A percentile compares a stretch with the other conserved stretches of the same genome.
These are phyloP conservation scores for Hirtodrosophila duncani DNA, from an alignment of 2,888 invertebrate genomes.

Conservation along the genomic window DNA sequence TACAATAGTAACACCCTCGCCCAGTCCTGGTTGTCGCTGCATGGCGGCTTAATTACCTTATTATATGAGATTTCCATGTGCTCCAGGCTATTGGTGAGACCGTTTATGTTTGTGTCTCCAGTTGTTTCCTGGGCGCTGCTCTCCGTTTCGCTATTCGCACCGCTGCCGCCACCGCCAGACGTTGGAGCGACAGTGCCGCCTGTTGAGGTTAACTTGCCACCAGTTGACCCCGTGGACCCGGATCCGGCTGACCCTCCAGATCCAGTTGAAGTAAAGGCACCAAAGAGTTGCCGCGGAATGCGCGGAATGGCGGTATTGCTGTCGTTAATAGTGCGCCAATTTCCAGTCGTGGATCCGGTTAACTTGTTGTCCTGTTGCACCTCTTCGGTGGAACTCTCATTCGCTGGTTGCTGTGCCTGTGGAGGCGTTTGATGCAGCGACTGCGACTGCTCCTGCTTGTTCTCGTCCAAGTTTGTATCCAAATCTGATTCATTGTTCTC, in stretches of 20 bases:
- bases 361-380: conserved; percentile 40
- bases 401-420: conserved; percentile 17
- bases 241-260: conserved; percentile 6
- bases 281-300: conserved; percentile 50
- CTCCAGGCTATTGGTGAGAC: conserved; percentile 69
- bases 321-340: conserved; percentile 46
- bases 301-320: conserved; percentile 51
- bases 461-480: conserved; percentile 73
- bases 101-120: conserved; percentile 69
- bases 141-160: conserved; percentile 46
- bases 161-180: conserved; percentile 32
- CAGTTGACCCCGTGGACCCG: conserved; percentile 4
- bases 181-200: conserved; percentile 1
- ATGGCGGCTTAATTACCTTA: conserved; percentile 71
- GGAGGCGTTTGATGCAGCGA: too few species aligned
- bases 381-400: conserved; percentile 19
- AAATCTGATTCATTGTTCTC: conserved; percentile 78
- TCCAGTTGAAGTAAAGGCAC: conserved; percentile 37
- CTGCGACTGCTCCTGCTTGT: conserved; percentile 50
- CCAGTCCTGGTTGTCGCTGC: too few species aligned
- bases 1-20: neutral
- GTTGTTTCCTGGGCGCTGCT: conserved; percentile 56
- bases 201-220: conserved; percentile 5
- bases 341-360: conserved; percentile 36
- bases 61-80: conserved; percentile 72